phyloP scores from a whole-genome alignment of 1,140 invertebrate species.

The Drosophila navojoa region DNA sequence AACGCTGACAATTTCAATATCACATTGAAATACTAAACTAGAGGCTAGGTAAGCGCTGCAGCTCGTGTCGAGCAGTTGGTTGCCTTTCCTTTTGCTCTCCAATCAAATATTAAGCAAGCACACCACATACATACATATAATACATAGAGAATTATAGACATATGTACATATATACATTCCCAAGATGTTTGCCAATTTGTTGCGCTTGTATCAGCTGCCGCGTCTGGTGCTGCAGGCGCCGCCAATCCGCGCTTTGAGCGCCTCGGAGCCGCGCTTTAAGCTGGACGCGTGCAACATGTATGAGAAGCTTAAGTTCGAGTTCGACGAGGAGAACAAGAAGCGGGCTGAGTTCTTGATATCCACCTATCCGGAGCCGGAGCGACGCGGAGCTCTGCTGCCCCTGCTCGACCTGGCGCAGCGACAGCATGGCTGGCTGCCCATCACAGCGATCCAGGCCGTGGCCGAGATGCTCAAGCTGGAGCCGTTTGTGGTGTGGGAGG shows the following conservation, averaged over 20 bases:
- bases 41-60: slow-evolving; percentile 4
- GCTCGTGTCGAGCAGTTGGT: background rate
- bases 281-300: slow-evolving; percentile 10
- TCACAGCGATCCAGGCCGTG: slow-evolving; percentile 46
- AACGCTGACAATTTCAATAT: slow-evolving; percentile 48
- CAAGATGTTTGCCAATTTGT: slow-evolving; percentile 30
- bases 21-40: slow-evolving; percentile 42
- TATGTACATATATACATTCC: background rate
- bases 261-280: background rate
- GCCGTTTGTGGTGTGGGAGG: slow-evolving; percentile 50
- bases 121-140: slow-evolving; percentile 3
- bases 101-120: background rate
- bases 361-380: slow-evolving; percentile 36
- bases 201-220: background rate
- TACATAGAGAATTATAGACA: slow-evolving; percentile 10
- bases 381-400: slow-evolving; percentile 46
- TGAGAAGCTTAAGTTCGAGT: slow-evolving; percentile 50
- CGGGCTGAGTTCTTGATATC: slow-evolving; percentile 27
- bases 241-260: background rate
- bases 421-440: slow-evolving; percentile 60
- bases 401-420: slow-evolving; percentile 62
- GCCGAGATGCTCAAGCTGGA: slow-evolving; percentile 44
- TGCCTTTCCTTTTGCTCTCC: background rate
- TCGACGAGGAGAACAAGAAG: slow-evolving; percentile 30
- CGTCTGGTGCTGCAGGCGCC: background rate